Evolutionary conservation across 2,113 vertebrate genomes (phyloP), one percentile per base, ranked within the genome.

Genomic region (Hippocampus guttulatus): DNA sequence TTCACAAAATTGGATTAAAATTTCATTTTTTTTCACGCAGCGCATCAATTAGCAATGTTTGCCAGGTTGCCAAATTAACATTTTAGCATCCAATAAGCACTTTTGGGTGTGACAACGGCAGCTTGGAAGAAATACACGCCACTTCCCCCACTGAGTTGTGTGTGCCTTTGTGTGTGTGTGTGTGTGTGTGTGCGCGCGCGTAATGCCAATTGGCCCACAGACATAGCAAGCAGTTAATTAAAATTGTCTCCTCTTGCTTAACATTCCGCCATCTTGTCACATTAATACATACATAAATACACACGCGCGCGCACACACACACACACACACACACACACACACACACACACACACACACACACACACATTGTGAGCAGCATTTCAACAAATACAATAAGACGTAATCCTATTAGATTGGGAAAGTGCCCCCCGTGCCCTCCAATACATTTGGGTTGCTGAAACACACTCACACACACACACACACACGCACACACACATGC

Each of bases 171-270:
- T n/a, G 51, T 20, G 51, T 9, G 27, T 30, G 47, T 15, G 51
- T 20, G 51, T 49, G 14, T 16, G 47, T 49, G 47, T 51, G 49
- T 51, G 49, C 21, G 49, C 7, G 49, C 1, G 49, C 1, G 49
- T 10, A 12, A 14, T 4, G 43, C 47, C 47, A 4, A 49, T 77
- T 69, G 74, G 64, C 62, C 67, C 75, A 68, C 71, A 79, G 69
- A 69, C 52, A 54, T 2, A 69, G 65, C 74, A 67, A 45, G 43
- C 70, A 64, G 66, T 79, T 84, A 76, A 84, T 84, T 81, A 77
- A 81, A 72, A 74, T 51, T 70, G 74, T 67, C 68, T 81, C 66
- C 76, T 72, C 65, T 66, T 76, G 76, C 68, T 84, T 67, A 71
- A n/a, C 64, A 74, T 41, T 47, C 55, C 67, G 70, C 25, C 67